A percentile compares a stretch with the other conserved stretches of the same genome.
These are phyloP conservation scores for Epsilonema sp. DNA, from an alignment of 2,888 invertebrate species.

Conservation along the genomic window DNA sequence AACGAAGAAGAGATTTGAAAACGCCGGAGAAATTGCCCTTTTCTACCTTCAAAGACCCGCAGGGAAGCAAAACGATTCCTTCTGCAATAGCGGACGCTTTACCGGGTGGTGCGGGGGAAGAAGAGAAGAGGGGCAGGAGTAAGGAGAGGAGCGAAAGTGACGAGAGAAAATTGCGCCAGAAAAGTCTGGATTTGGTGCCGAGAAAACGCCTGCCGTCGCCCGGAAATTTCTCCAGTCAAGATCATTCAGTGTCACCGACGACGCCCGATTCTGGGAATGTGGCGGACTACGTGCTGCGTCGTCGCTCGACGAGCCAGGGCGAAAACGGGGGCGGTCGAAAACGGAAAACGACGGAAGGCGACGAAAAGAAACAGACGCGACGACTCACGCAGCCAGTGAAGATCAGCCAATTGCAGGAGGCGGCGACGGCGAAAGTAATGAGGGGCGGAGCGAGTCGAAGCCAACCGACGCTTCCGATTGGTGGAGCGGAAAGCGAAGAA, in stretches of 20 bases:
- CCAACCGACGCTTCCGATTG: constrained; percentile 12
- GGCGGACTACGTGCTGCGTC: constrained; percentile 19
- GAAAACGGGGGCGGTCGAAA: constrained; percentile 10
- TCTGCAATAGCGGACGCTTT: background rate
- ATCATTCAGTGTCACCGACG: constrained; percentile 24
- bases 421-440: background rate
- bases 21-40: constrained; percentile 5
- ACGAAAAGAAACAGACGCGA: constrained; percentile 32
- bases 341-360: constrained; percentile 10
- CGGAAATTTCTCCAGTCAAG: constrained; percentile 23
- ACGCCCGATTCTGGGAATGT: constrained; percentile 21
- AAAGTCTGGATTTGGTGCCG: constrained; percentile 21
- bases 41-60: constrained; percentile 13
- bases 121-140: background rate
- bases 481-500: constrained; percentile 14
- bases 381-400: constrained; percentile 26
- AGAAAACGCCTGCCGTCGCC: constrained; percentile 24
- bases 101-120: background rate
- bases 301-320: constrained; percentile 18
- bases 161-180: constrained; percentile 11
- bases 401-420: constrained; percentile 10
- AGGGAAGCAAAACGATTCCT: constrained; percentile 9
- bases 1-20: background rate
- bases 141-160: background rate
- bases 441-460: background rate